Percentiles rank a stretch among this genome's conserved stretches.
Conservation (phyloP, 1,140 invertebrate species). For the Aphelenchoides avenae region DNA sequence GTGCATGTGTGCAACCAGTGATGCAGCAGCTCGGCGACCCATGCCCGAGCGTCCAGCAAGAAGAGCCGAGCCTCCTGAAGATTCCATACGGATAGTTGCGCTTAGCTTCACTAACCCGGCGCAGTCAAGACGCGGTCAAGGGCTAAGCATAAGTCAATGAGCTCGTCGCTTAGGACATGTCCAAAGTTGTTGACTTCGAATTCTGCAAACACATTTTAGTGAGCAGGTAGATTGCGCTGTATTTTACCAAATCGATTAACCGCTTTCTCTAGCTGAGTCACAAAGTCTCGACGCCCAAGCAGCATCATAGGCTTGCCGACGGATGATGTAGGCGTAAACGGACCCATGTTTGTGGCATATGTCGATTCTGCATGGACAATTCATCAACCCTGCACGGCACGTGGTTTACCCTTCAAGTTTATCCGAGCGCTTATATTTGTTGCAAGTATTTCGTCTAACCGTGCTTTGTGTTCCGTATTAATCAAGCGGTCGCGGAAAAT, state of each 20-base stretch:
- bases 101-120: constrained; percentile 24
- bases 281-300: constrained; percentile 66
- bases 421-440: constrained; percentile 61
- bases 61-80: constrained; percentile 70
- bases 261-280: constrained; percentile 66
- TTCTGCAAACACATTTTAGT: constrained; percentile 26
- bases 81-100: constrained; percentile 21
- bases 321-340: constrained; percentile 9
- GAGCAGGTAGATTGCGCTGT: constrained; percentile 16
- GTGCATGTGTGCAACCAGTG: constrained; percentile 71
- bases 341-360: background rate
- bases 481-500: constrained; percentile 76
- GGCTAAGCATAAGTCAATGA: constrained; percentile 42
- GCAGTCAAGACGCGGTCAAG: constrained; percentile 46
- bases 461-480: constrained; percentile 67
- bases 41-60: constrained; percentile 73
- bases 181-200: constrained; percentile 46
- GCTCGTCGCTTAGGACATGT: constrained; percentile 38
- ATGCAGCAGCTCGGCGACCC: constrained; percentile 72
- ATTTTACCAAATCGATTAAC: constrained; percentile 68
- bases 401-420: no score
- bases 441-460: constrained; percentile 69
- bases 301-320: constrained; percentile 64
- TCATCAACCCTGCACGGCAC: constrained; percentile 39
- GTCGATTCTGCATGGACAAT: constrained; percentile 8